Conservation (phyloP, 2,888 invertebrate species). For the Ormyrus nitidulus region DNA sequence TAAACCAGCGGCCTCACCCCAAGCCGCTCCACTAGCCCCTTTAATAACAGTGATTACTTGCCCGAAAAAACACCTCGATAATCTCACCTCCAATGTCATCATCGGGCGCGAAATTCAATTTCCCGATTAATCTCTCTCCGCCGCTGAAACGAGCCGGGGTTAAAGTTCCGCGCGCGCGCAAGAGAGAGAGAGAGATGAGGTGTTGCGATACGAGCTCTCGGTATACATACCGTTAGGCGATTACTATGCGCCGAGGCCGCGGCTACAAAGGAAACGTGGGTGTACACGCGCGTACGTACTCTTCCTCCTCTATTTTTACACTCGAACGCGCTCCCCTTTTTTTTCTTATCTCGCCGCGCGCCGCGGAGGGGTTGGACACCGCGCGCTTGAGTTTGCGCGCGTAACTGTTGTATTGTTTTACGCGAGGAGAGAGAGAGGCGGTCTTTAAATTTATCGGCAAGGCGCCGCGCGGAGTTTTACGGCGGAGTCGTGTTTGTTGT, state of each 20-base stretch:
- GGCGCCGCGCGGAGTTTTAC: no score
- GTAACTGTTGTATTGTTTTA: no score
- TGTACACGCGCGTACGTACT: not conserved
- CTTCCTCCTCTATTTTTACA: slow-evolving; percentile 21
- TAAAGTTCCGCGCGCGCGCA: not conserved
- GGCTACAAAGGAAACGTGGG: slow-evolving; percentile 47
- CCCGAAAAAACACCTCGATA: no score
- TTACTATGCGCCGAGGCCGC: slow-evolving; percentile 40
- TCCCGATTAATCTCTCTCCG: slow-evolving; percentile 30
- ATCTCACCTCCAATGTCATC: no score
- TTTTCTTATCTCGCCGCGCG: not conserved
- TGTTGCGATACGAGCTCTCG: slow-evolving; percentile 41
- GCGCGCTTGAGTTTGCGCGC: not conserved
- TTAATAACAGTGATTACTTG: no score
- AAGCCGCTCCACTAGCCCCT: no score
- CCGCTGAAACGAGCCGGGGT: not conserved
- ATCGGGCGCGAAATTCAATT: slow-evolving; percentile 32
- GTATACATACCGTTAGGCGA: slow-evolving; percentile 44
- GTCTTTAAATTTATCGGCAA: no score
- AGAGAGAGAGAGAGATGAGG: slow-evolving; percentile 35
- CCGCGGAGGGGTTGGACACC: slow-evolving; percentile 21
- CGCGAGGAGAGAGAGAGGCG: no score
- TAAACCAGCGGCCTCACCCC: no score
- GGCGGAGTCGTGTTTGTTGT: no score
- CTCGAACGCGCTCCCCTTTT: slow-evolving; percentile 21